Base-by-base conservation (phyloP, 2,888 invertebrate species). In the Kryphioiulus occultus region DNA sequence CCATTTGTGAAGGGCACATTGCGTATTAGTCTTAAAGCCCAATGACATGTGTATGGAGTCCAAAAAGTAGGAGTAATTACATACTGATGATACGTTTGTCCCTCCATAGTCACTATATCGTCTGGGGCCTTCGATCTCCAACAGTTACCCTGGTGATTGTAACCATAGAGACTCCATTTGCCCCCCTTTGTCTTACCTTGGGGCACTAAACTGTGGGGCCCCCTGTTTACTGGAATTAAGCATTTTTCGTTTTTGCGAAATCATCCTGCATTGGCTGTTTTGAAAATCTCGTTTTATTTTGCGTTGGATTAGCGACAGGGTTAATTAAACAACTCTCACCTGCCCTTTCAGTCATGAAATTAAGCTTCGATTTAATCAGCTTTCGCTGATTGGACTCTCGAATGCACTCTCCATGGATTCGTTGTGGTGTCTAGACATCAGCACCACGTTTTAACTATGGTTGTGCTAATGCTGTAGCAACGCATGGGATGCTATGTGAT, bases 91-190 rank as follows among this genome's bases (percentile, higher is more conserved):
- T n/a, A n/a, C 0, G 59, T 59, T 59, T 59, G 30, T 30, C 78
- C 78, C 78, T 78, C 78, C 78, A 78, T 78, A 15, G 15, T 32
- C 78, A 32, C 17, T 30, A 78, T 78, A 78, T 30, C 78, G 78
- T 78, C 78, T 78, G 30, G 30, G 78, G 30, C 78, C 78, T 78
- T 78, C 78, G 78, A 78, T 78, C 78, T 78, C 68, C 68, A 78
- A 17, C 26, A 78, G 78, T 78, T 78, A 78, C 78, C 78, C 78
- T 30, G 78, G 78, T 78, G 78, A 78, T 78, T 78, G 78, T 78
- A 78, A 32, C 78, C 78, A 78, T 78, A 30, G 78, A 3, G 10
- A 78, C 78, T 17, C 78, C 4, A 22, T 12, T 26, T 59, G 17
- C 30, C 78, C 78, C 78, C 78, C 26, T 30, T 78, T 78, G 78